Conservation (phyloP, 2,113 vertebrate genomes). For the Papio anubis region DNA sequence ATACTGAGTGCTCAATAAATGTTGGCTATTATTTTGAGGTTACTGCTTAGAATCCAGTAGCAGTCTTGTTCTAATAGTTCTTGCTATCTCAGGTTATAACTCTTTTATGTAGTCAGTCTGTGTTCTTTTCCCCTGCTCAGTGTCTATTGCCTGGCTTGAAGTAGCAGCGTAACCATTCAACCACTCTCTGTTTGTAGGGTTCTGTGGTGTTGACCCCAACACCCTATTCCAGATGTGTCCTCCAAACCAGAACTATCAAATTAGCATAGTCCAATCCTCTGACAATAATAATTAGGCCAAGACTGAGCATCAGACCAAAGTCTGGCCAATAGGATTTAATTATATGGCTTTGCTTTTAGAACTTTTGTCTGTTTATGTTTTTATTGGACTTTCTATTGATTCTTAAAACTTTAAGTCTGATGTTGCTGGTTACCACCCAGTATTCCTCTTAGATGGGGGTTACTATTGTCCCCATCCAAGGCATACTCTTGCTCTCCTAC, state of each 20-base stretch:
- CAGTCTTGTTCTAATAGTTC: background rate
- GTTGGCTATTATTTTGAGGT: background rate
- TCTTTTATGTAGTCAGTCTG: background rate
- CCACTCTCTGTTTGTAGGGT: background rate
- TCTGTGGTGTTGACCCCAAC: background rate
- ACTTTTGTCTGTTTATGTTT: background rate
- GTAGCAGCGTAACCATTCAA: background rate
- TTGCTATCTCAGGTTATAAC: background rate
- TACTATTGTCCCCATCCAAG: rapidly evolving
- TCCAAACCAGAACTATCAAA: background rate
- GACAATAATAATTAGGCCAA: background rate
- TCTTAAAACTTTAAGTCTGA: background rate
- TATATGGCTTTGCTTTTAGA: background rate
- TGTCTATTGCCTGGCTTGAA: background rate
- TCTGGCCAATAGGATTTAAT: background rate
- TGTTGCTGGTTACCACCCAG: background rate
- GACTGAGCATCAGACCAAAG: background rate
- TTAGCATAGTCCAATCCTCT: background rate
- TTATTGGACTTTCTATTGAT: background rate
- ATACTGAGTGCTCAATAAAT: background rate
- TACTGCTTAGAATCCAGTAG: background rate
- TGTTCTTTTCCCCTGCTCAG: background rate
- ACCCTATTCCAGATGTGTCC: background rate
- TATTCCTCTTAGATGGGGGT: background rate
- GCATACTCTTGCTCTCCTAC: background rate